Conservation (phyloP, 2,797 vertebrate genomes). For the Vultur gryphus region DNA sequence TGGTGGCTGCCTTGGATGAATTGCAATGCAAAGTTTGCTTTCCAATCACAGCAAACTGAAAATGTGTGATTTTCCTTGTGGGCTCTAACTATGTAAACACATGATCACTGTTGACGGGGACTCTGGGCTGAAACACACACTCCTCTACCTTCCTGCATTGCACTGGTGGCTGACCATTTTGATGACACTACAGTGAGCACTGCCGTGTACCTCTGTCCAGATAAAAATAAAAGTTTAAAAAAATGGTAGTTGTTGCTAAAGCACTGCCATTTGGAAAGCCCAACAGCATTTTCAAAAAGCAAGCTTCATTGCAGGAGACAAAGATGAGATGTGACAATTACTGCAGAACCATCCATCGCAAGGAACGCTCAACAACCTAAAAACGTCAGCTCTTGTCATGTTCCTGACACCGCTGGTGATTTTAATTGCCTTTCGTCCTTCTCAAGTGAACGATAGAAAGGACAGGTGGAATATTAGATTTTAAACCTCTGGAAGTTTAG, state of each 20-base stretch:
- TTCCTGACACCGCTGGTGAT: neutral
- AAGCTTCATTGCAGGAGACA: neutral
- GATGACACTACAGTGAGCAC: neutral
- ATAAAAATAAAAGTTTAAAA: neutral
- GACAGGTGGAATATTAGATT: constrained; percentile 39
- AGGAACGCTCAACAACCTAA: neutral
- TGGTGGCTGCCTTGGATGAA: neutral
- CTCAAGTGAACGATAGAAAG: neutral
- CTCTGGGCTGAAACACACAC: neutral
- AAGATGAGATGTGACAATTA: constrained; percentile 51
- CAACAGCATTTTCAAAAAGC: neutral
- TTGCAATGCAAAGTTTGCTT: neutral
- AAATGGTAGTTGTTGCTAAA: neutral
- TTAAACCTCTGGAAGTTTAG: neutral
- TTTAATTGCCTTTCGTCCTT: constrained; percentile 57
- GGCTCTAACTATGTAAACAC: neutral
- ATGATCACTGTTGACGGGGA: rapidly evolving
- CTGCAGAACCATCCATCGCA: neutral
- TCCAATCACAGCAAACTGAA: neutral
- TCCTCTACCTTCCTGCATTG: neutral
- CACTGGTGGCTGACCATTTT: neutral
- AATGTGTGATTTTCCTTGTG: neutral
- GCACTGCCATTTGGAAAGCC: neutral
- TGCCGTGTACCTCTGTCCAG: neutral
- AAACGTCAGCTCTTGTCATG: constrained; percentile 19